Evolutionary conservation across 2,113 vertebrate species (phyloP).

Genomic region (Thunnus thynnus): DNA sequence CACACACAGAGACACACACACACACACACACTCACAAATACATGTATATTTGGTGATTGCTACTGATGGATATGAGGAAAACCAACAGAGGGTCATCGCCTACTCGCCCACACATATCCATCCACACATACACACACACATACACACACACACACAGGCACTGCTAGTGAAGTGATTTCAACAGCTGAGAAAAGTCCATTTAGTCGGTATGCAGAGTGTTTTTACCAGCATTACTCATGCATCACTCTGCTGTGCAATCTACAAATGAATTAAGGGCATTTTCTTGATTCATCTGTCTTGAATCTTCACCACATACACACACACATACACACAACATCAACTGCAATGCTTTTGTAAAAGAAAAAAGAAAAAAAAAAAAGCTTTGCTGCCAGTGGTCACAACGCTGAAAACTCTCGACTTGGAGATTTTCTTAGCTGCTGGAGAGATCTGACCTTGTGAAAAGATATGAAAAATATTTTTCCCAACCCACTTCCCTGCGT

Average conservation of each 20-base stretch:
- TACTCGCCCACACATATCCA: conserved; percentile 1
- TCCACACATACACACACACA: background rate
- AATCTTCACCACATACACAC: background rate
- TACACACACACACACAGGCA: background rate
- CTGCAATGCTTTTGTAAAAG: background rate
- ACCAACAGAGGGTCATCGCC: conserved; percentile 15
- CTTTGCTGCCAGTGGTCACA: conserved; percentile 43
- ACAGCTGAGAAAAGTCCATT: conserved; percentile 7
- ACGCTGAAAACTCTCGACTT: conserved; percentile 17
- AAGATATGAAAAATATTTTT: conserved; percentile 31
- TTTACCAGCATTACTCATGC: conserved; percentile 9
- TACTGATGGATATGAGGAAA: conserved; percentile 21
- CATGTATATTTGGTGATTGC: background rate
- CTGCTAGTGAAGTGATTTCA: background rate
- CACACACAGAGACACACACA: background rate
- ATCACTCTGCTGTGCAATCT: conserved; percentile 8
- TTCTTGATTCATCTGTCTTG: conserved; percentile 14
- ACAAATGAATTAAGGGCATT: conserved; percentile 27
- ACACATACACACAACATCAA: background rate
- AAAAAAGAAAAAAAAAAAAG: too few species aligned
- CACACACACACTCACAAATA: background rate
- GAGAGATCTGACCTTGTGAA: conserved; percentile 47
- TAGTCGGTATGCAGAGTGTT: background rate
- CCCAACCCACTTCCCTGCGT: conserved; percentile 39
- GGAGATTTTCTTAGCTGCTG: conserved; percentile 16